These are phyloP conservation scores for Linnaemya tessellans DNA, from an alignment of 2,888 invertebrate species.

Conservation along the genomic window DNA sequence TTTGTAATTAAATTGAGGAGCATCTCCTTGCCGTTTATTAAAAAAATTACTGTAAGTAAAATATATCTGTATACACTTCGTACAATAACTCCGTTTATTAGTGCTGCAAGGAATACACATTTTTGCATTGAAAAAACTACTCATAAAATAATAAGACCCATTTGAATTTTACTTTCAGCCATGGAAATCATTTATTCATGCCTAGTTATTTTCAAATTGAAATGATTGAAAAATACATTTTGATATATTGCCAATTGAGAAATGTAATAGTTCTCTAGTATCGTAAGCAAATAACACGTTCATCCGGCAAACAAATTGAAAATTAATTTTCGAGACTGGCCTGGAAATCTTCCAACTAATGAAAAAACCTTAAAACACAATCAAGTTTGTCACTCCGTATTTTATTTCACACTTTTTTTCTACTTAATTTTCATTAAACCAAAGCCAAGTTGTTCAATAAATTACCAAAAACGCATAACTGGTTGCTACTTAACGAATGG, in stretches of 20 bases:
- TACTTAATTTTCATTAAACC: slow-evolving; percentile 48
- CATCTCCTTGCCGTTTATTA: no score
- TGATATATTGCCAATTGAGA: not conserved
- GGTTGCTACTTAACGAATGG: slow-evolving; percentile 57
- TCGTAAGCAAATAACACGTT: not conserved
- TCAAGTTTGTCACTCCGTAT: slow-evolving; percentile 25
- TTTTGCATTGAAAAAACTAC: no score
- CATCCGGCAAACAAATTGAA: not conserved
- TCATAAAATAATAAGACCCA: not conserved
- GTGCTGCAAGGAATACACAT: no score
- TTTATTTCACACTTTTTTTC: slow-evolving; percentile 34
- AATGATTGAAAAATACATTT: not conserved
- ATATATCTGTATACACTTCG: no score
- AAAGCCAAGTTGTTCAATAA: slow-evolving; percentile 70
- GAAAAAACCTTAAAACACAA: slow-evolving; percentile 16
- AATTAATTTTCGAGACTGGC: not conserved
- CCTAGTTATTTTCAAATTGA: no score
- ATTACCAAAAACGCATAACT: slow-evolving; percentile 58
- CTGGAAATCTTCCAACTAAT: slow-evolving; percentile 49
- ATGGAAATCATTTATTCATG: no score
- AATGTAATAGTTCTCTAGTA: not conserved
- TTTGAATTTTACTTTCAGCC: no score
- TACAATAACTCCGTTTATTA: no score
- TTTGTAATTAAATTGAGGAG: no score
- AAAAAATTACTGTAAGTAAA: no score